Percentiles rank a stretch among this genome's conserved stretches.
Evolutionary conservation across 2,888 invertebrate species (phyloP).

Genomic region (Amiota minor): DNA sequence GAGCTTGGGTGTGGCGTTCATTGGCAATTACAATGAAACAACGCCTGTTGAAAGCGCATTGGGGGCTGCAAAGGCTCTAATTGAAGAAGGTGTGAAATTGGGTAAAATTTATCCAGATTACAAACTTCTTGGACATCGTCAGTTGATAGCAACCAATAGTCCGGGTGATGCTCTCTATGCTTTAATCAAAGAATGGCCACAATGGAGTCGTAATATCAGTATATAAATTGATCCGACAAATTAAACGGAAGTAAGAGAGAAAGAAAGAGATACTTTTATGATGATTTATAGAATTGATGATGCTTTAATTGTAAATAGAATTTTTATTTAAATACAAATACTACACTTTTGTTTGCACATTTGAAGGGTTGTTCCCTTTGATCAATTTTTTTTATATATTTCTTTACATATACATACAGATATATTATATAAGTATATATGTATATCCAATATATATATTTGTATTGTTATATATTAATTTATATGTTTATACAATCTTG

Average conservation of each 20-base stretch:
- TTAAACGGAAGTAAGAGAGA: too few relatives aligned
- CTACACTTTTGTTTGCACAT: constrained; percentile 58
- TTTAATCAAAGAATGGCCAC: constrained; percentile 80
- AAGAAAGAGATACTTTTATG: too few relatives aligned
- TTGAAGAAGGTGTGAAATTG: constrained; percentile 77
- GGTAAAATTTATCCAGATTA: constrained; percentile 79
- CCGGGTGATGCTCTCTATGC: constrained; percentile 80
- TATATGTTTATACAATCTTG: not conserved
- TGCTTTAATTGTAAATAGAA: constrained; percentile 63
- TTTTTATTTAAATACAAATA: constrained; percentile 64
- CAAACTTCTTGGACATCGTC: constrained; percentile 80
- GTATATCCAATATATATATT: constrained; percentile 22
- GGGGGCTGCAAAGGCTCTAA: constrained; percentile 77
- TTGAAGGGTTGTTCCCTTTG: constrained; percentile 4
- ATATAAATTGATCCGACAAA: not conserved
- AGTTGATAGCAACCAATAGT: constrained; percentile 79
- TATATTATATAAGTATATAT: not conserved
- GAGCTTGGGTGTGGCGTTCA: constrained; percentile 81
- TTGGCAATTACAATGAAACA: constrained; percentile 79
- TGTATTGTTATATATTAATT: not conserved
- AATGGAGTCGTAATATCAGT: constrained; percentile 71
- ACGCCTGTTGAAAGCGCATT: constrained; percentile 76
- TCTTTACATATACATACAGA: not conserved
- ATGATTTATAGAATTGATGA: not conserved
- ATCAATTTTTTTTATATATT: too few relatives aligned